These are phyloP conservation scores for Tuta absoluta DNA, from an alignment of 2,888 invertebrate genomes.

Conservation along the genomic window DNA sequence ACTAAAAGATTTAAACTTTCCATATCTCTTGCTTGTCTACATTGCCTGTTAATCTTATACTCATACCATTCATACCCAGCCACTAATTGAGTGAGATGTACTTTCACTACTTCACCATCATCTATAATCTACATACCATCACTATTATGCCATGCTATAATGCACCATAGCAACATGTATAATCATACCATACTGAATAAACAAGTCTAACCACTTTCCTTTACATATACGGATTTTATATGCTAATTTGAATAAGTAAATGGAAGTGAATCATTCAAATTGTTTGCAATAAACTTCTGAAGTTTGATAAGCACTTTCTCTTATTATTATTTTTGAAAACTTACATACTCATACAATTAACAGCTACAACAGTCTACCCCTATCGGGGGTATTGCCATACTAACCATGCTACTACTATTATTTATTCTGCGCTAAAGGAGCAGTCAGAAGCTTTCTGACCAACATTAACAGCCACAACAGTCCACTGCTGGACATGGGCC, in stretches of 20 bases:
- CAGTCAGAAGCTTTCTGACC: too few species aligned
- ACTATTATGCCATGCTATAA: background rate
- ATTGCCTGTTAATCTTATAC: background rate
- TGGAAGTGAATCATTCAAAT: background rate
- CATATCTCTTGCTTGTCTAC: background rate
- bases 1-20: background rate
- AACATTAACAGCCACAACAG: too few species aligned
- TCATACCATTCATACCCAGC: background rate
- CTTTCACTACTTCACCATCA: background rate
- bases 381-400: too few species aligned
- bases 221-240: background rate
- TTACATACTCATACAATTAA: too few species aligned
- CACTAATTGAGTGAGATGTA: constrained; percentile 1
- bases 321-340: too few species aligned
- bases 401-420: too few species aligned
- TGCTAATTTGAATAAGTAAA: background rate
- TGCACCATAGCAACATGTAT: background rate
- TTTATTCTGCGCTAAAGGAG: too few species aligned
- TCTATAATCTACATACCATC: background rate
- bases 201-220: constrained; percentile 12
- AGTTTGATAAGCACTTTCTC: background rate
- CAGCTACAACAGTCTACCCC: too few species aligned
- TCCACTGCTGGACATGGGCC: too few species aligned
- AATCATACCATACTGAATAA: background rate
- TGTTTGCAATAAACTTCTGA: background rate